Conservation (phyloP, 2,888 invertebrate species). For the Toxonevra muliebris region DNA sequence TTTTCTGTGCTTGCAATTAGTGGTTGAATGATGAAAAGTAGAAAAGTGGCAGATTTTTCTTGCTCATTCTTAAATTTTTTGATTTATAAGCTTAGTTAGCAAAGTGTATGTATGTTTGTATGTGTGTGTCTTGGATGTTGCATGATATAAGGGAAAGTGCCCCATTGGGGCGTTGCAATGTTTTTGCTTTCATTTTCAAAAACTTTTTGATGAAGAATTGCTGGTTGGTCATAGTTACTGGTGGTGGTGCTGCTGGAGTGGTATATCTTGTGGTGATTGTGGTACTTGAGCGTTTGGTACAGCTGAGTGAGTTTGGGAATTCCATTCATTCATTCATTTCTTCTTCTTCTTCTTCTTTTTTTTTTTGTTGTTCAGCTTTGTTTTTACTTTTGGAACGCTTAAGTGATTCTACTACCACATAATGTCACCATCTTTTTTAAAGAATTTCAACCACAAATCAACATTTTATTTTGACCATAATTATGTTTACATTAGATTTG, state of each 20-base stretch:
- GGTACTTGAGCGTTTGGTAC: background rate
- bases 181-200: slow-evolving; percentile 25
- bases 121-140: background rate
- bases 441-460: slow-evolving; percentile 59
- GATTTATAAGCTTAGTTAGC: background rate
- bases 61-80: background rate
- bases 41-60: background rate
- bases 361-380: slow-evolving; percentile 40
- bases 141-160: slow-evolving; percentile 24
- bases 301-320: background rate
- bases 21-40: background rate
- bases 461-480: slow-evolving; percentile 38
- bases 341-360: too few relatives aligned
- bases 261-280: background rate
- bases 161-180: slow-evolving; percentile 13
- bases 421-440: background rate
- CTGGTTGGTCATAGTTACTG: slow-evolving; percentile 48
- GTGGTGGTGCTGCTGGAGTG: slow-evolving; percentile 6
- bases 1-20: background rate
- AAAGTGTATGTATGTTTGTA: too few relatives aligned
- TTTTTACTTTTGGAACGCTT: slow-evolving; percentile 2
- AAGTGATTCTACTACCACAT: slow-evolving; percentile 7
- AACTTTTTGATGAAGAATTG: background rate
- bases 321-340: too few relatives aligned
- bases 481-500: slow-evolving; percentile 36